A percentile compares a stretch with the other conserved stretches of the same genome.
Evolutionary conservation across 2,797 vertebrate species (phyloP).

Genomic region (Coregonus sp.): DNA sequence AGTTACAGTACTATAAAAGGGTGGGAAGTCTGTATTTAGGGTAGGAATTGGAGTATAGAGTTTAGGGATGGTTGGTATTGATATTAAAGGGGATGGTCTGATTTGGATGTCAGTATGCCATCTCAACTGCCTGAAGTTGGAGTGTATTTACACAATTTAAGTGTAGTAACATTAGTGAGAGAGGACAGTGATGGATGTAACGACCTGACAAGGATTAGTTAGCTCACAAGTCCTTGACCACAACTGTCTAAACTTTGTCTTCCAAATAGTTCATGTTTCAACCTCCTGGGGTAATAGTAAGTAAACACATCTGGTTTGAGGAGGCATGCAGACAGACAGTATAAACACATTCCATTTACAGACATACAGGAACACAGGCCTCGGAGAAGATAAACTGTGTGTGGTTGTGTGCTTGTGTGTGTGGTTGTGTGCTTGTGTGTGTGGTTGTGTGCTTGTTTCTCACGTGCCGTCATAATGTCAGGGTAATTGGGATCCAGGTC

Average conservation of each 20-base stretch:
- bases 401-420: constrained; percentile 9
- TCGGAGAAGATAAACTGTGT: constrained; percentile 13
- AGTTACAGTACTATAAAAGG: not conserved
- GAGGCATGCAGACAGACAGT: constrained; percentile 26
- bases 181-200: not conserved
- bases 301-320: constrained; percentile 42
- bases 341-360: constrained; percentile 36
- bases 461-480: constrained; percentile 1
- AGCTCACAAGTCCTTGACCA: not conserved
- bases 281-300: constrained; percentile 14
- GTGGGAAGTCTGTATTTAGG: not conserved
- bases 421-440: constrained; percentile 9
- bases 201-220: not conserved
- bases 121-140: not conserved
- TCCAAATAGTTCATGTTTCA: not conserved
- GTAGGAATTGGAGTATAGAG: not conserved
- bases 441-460: constrained; percentile 15
- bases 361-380: not conserved
- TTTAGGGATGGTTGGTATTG: not conserved
- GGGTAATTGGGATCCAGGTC: constrained; percentile 63
- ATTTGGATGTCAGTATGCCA: not conserved
- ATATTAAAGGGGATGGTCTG: not conserved
- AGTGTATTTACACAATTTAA: not conserved
- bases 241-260: not conserved
- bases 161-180: not conserved